A percentile compares a stretch with the other conserved stretches of the same genome.
Conservation (phyloP, 2,797 vertebrate species). For the Schizopygopsis malacanthus region DNA sequence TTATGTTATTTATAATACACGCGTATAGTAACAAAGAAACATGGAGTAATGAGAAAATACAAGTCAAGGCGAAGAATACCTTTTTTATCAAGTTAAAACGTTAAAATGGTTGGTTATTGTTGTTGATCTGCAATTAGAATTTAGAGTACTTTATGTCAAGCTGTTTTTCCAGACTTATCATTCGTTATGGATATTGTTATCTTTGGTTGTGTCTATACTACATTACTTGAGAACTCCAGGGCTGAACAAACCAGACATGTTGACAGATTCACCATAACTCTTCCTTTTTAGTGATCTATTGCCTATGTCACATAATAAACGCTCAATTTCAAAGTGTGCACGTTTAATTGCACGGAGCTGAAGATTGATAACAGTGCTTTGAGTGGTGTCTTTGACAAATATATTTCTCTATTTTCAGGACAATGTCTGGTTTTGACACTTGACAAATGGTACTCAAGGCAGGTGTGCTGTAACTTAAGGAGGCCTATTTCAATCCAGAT, state of each 20-base stretch:
- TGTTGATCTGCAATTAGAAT: neutral
- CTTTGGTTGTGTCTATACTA: slow-evolving; percentile 9
- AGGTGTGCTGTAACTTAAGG: slow-evolving; percentile 43
- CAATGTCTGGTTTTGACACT: slow-evolving; percentile 50
- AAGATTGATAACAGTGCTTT: slow-evolving; percentile 37
- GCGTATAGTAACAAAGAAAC: neutral
- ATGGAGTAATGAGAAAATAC: neutral
- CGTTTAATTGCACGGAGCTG: slow-evolving; percentile 29
- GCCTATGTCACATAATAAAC: slow-evolving; percentile 34
- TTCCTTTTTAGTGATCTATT: slow-evolving; percentile 27
- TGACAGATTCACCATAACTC: slow-evolving; percentile 26
- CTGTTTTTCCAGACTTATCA: neutral
- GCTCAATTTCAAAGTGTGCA: slow-evolving; percentile 23
- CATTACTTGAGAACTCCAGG: neutral
- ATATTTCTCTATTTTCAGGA: slow-evolving; percentile 41
- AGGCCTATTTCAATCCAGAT: slow-evolving; percentile 39
- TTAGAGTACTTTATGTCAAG: neutral
- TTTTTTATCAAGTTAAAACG: neutral
- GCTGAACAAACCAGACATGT: neutral
- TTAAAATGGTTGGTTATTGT: neutral
- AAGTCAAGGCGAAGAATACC: neutral
- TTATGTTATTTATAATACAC: neutral
- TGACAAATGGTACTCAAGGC: slow-evolving; percentile 42
- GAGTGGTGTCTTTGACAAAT: slow-evolving; percentile 38
- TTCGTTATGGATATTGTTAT: neutral